phyloP scores from a whole-genome alignment of 2,888 invertebrate genomes.

The Ormia ochracea region DNA sequence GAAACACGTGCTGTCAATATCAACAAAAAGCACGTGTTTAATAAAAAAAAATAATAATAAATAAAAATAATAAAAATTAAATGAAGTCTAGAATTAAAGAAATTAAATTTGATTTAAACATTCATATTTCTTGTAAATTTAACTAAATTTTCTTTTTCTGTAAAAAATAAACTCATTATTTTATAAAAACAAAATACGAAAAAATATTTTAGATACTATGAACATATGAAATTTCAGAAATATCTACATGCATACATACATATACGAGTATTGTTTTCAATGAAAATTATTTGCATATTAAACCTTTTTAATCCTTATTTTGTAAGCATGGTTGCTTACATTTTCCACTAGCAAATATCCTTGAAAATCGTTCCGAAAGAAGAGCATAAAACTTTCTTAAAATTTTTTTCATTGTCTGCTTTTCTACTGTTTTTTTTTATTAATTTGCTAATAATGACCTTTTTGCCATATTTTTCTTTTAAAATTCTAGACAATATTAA shows the following conservation, averaged over 20 bases:
- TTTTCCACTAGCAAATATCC: constrained; percentile 20
- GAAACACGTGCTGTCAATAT: constrained; percentile 39
- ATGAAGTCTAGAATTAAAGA: background rate
- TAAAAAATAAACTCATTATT: no score
- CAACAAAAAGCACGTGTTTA: constrained; percentile 19
- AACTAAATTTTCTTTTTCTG: no score
- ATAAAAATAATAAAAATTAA: background rate
- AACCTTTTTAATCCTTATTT: background rate
- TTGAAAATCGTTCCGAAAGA: background rate
- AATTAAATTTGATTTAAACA: no score
- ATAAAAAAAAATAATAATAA: background rate
- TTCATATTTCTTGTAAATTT: no score
- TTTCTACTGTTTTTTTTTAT: background rate
- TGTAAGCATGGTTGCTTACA: background rate
- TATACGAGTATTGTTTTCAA: no score
- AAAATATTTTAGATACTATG: no score
- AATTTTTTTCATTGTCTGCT: background rate
- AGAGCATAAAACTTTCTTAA: background rate
- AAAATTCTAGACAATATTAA: background rate
- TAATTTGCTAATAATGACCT: constrained; percentile 16
- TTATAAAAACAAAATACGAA: no score
- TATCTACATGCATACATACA: no score
- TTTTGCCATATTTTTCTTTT: constrained; percentile 7
- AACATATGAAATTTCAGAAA: no score
- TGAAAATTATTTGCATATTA: background rate